A percentile compares a stretch with the other conserved stretches of the same genome.
Conservation (phyloP, 1,140 invertebrate species). For the Nephila pilipes region DNA sequence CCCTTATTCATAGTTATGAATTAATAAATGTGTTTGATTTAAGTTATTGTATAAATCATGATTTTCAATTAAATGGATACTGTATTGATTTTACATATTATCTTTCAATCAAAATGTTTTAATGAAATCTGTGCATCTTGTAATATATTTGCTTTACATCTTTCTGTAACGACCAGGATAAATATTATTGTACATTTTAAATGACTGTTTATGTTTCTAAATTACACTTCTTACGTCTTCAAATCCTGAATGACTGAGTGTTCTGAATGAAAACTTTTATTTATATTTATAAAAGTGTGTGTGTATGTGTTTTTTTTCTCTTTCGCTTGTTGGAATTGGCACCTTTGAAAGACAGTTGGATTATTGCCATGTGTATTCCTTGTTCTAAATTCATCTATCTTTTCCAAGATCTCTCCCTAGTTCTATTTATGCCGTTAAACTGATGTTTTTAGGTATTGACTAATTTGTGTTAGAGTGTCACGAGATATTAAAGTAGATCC, state of each 20-base stretch:
- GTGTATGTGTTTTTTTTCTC: neutral
- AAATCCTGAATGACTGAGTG: conserved; percentile 1
- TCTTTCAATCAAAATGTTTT: no score
- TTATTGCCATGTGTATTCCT: neutral
- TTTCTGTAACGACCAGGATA: no score
- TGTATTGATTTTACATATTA: no score
- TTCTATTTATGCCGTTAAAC: neutral
- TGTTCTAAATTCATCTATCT: neutral
- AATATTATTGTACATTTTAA: neutral
- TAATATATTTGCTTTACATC: no score
- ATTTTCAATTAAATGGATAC: no score
- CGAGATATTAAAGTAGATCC: no score
- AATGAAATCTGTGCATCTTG: no score
- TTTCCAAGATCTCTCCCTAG: neutral
- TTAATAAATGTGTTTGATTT: no score
- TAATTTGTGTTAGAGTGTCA: no score
- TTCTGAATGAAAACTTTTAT: conserved; percentile 15
- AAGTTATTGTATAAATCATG: no score
- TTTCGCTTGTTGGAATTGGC: neutral
- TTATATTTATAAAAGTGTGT: neutral
- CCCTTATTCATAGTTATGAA: no score
- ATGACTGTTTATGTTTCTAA: neutral
- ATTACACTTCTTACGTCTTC: neutral
- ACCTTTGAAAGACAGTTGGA: neutral
- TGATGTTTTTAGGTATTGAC: no score